A percentile compares a stretch with the other conserved stretches of the same genome.
Evolutionary conservation across 2,113 vertebrate species (phyloP).

Genomic region (Scytalopus superciliaris): DNA sequence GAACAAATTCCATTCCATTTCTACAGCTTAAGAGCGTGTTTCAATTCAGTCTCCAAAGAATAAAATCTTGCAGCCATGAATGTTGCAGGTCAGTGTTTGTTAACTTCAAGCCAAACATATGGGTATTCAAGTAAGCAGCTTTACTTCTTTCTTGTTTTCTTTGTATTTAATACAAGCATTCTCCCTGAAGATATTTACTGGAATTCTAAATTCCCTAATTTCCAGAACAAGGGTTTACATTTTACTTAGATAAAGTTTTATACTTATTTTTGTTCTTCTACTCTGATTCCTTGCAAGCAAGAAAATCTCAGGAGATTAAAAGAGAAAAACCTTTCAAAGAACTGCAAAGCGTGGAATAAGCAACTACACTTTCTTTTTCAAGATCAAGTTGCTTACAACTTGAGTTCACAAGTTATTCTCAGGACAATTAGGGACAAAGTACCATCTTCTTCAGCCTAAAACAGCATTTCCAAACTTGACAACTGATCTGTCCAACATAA

Average conservation of each 20-base stretch:
- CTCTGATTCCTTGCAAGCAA: neutral
- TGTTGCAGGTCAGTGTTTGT: neutral
- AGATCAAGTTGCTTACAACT: neutral
- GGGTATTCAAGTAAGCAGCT: neutral
- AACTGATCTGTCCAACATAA: neutral
- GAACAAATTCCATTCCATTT: neutral
- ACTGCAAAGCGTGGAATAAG: neutral
- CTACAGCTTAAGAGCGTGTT: neutral
- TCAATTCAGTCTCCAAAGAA: neutral
- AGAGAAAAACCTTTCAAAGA: neutral
- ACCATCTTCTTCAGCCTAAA: neutral
- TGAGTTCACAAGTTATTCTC: neutral
- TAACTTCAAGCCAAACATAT: neutral
- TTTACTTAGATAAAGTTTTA: neutral
- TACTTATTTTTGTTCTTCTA: neutral
- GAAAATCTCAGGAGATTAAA: neutral
- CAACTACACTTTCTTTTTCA: neutral
- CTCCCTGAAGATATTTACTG: neutral
- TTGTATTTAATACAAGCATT: neutral
- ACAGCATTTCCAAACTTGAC: neutral
- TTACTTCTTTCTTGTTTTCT: neutral
- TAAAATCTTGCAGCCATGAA: neutral
- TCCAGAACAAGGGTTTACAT: neutral
- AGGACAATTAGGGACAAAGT: neutral
- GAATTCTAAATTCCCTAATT: neutral